Conservation (phyloP, 2,113 vertebrate species). For the Orientallactaga bullata region DNA sequence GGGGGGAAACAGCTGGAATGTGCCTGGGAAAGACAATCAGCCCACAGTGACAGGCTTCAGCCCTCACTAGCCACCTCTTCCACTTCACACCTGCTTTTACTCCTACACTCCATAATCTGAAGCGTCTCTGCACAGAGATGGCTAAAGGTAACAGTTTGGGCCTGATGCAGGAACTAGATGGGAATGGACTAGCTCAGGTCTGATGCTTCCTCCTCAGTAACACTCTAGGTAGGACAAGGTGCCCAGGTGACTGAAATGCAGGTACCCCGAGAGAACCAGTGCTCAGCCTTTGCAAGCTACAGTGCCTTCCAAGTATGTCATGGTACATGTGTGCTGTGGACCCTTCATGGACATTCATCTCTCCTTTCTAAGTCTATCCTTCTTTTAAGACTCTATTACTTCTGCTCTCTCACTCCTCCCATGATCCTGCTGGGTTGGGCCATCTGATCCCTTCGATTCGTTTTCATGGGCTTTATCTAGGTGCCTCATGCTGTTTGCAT, state of each 20-base stretch:
- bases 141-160: not conserved
- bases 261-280: not conserved
- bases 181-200: not conserved
- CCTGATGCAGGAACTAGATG: not conserved
- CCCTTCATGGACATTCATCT: not conserved
- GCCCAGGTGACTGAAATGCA: not conserved
- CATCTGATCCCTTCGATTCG: no score
- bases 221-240: not conserved
- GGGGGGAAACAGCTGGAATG: not conserved
- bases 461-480: not conserved
- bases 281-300: not conserved
- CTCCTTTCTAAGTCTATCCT: not conserved
- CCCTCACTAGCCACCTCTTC: not conserved
- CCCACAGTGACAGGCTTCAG: not conserved
- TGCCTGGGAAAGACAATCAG: no score
- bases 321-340: not conserved
- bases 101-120: not conserved
- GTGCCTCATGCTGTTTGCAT: not conserved
- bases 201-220: not conserved
- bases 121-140: not conserved
- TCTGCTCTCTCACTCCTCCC: not conserved
- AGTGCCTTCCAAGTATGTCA: not conserved
- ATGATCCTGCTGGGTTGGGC: not conserved
- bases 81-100: not conserved
- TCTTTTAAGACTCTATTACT: not conserved